These are phyloP conservation scores for Accipiter cooperii DNA, from an alignment of 2,113 vertebrate species.

Conservation along the genomic window DNA sequence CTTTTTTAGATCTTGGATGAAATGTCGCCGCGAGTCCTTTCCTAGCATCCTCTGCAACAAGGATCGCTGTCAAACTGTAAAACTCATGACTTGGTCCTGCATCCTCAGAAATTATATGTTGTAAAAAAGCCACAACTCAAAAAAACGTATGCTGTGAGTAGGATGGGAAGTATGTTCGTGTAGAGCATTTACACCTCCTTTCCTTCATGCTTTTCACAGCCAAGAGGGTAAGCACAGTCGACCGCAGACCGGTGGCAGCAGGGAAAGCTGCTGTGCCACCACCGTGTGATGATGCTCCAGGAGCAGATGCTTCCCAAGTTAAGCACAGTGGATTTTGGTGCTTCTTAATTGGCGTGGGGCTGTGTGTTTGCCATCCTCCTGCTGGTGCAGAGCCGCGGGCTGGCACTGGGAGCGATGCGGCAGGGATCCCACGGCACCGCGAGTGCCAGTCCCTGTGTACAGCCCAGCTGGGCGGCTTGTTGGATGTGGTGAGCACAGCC, in stretches of 20 bases:
- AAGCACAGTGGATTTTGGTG: background rate
- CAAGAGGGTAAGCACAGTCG: background rate
- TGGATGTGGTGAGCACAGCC: too few species aligned
- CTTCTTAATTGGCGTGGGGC: too few species aligned
- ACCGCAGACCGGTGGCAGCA: background rate
- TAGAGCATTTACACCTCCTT: background rate
- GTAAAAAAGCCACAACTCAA: background rate
- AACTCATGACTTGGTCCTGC: background rate
- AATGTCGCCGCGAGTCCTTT: background rate
- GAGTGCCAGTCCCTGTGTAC: too few species aligned
- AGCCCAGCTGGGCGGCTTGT: background rate
- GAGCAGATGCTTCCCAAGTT: background rate
- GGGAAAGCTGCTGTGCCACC: background rate
- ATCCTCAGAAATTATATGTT: background rate
- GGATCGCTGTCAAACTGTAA: too few species aligned
- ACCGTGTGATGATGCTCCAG: background rate
- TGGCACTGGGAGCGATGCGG: rapidly evolving
- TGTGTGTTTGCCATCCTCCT: background rate
- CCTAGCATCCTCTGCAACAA: background rate
- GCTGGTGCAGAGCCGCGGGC: background rate
- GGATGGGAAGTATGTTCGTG: background rate
- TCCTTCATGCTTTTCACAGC: background rate
- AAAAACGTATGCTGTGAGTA: background rate
- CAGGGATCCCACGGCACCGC: background rate
- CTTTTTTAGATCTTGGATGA: background rate